Evolutionary conservation across 2,113 vertebrate species (phyloP), one percentile per base, ranked within the genome.

Genomic region (Megaleporinus macrocephalus): DNA sequence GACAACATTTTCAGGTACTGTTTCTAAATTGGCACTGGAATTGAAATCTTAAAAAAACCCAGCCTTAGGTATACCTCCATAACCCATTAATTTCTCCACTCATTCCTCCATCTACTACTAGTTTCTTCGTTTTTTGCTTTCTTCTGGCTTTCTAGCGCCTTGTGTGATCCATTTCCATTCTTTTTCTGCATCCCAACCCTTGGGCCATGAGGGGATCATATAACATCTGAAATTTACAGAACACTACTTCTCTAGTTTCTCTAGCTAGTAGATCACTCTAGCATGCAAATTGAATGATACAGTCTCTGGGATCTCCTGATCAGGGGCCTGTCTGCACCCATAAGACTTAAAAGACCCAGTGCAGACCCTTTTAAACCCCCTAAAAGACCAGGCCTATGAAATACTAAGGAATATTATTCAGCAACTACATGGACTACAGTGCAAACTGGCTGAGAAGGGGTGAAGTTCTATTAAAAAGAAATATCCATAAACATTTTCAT

Each of bases 91-190:
- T 47, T 74, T 61, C 53, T 29, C 18, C 33, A 5, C 69, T 55
- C 15, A 10, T 13, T 29, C 51, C 18, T 30, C 65, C 1, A 55
- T 49, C 7, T n/a, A n/a, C 83, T 83, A 65, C 16, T 24, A 12
- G 4, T 24, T 59, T 20, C 9, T 75, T 22, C 75, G 73, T 83
- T 61, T 82, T 26, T 85, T 27, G 53, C 84, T 22, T 86, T 47
- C 36, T 61, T 51, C 73, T 85, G 7, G 47, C 16, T 88, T 92
- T 90, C 90, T 90, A 90, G 88, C 41, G 87, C 61, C 5, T 81
- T 81, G 26, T 13, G 22, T 51, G 61, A 63, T 15, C 27, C 47
- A 47, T 83, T 61, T 80, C 77, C 75, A 85, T 83, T 73, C 47
- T 44, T 44, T 44, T 1, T 1, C 41, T 44, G 41, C 41, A 44